Evolutionary conservation across 2,888 invertebrate species (phyloP).

Genomic region (Poecilus cupreus): DNA sequence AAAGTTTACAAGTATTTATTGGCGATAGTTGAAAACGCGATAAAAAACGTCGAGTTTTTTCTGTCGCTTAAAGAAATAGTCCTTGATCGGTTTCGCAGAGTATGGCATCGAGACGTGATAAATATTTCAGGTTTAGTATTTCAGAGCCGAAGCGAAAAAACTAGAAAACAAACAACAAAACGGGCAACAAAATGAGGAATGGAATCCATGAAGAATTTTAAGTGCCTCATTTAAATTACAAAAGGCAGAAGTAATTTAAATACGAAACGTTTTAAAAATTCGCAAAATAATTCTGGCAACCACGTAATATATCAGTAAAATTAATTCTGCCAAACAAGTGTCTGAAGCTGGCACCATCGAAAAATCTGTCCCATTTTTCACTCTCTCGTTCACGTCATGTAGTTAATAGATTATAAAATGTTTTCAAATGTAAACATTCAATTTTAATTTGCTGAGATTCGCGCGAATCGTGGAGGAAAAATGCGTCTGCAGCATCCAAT

Average conservation of each 20-base stretch:
- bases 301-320: slow-evolving; percentile 51
- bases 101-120: neutral
- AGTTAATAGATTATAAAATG: neutral
- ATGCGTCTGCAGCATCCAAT: slow-evolving; percentile 19
- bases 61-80: too few species aligned
- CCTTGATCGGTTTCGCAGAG: neutral
- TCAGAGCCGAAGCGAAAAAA: neutral
- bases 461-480: neutral
- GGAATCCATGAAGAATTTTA: slow-evolving; percentile 57
- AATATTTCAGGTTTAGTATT: slow-evolving; percentile 33
- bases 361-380: slow-evolving; percentile 43
- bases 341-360: slow-evolving; percentile 23
- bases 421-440: neutral
- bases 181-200: slow-evolving; percentile 45
- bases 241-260: slow-evolving; percentile 55
- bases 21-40: too few species aligned
- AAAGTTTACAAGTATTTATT: too few species aligned
- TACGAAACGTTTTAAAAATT: slow-evolving; percentile 57
- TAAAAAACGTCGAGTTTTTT: too few species aligned
- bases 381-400: neutral
- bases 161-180: slow-evolving; percentile 46
- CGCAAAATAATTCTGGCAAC: slow-evolving; percentile 45
- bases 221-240: slow-evolving; percentile 57
- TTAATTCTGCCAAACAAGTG: slow-evolving; percentile 34
- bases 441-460: slow-evolving; percentile 7